A percentile compares a stretch with the other conserved stretches of the same genome.
phyloP scores from a whole-genome alignment of 2,888 invertebrate genomes.

The Himalopsyche anomala region DNA sequence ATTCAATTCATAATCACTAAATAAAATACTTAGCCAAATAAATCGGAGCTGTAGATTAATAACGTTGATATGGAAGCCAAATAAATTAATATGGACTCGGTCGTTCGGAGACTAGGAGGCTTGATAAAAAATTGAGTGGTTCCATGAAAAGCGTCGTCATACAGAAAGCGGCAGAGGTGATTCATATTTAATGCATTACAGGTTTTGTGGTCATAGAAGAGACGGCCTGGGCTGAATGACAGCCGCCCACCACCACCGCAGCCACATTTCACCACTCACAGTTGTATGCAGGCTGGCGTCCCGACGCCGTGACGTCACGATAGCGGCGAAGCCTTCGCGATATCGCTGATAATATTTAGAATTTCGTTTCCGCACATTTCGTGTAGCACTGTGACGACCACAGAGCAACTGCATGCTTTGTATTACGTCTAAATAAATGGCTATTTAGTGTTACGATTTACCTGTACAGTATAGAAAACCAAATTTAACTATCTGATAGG shows the following conservation, averaged over 20 bases:
- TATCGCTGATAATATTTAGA: slow-evolving; percentile 20
- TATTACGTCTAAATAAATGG: slow-evolving; percentile 8
- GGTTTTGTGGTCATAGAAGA: slow-evolving; percentile 43
- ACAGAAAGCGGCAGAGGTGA: slow-evolving; percentile 47
- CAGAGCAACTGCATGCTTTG: not conserved
- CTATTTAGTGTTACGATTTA: not conserved
- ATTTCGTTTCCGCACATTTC: slow-evolving; percentile 37
- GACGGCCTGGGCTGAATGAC: slow-evolving; percentile 44
- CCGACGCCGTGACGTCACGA: slow-evolving; percentile 54
- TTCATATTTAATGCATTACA: slow-evolving; percentile 62
- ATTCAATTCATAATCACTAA: too few species aligned
- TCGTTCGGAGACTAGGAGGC: not conserved
- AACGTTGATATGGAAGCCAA: not conserved
- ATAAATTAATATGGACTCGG: not conserved
- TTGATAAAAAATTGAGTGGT: slow-evolving; percentile 9
- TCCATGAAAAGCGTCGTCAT: slow-evolving; percentile 21
- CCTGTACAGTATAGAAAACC: too few species aligned
- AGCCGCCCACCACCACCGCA: slow-evolving; percentile 50
- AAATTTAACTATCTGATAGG: too few species aligned
- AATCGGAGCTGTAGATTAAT: not conserved
- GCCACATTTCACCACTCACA: slow-evolving; percentile 6
- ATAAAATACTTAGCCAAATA: too few species aligned
- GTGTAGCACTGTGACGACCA: slow-evolving; percentile 5
- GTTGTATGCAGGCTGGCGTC: slow-evolving; percentile 38
- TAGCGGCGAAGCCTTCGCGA: slow-evolving; percentile 54